Base-by-base conservation (phyloP, 2,888 invertebrate genomes). In the Cosmia pyralina region DNA sequence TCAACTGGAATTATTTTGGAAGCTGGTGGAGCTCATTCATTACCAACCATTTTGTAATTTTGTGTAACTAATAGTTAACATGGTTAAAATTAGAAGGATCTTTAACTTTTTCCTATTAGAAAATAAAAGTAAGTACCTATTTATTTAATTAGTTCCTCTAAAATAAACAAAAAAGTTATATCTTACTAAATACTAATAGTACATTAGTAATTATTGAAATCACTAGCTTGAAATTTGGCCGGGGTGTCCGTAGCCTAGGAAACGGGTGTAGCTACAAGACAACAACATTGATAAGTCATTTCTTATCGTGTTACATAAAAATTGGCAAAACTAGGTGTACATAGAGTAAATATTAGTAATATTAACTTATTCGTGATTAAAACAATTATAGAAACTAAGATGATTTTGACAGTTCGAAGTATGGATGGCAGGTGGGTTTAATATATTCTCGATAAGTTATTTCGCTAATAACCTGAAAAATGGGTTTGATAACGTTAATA, bases 211-310 rank as follows among this genome's bases (percentile, higher is more conserved):
- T 57, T 69, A 74, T 71, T 66, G 44, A 48, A 88, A 86, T 79
- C 88, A 85, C 87, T 87, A 85, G 79, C 84, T 82, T 83, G 55
- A 85, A 86, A 88, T 89, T 90, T 90, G 89, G 91, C 91, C 90
- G 91, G 92, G 90, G 87, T 84, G 85, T 88, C 93, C 94, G 96
- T 96, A 96, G 95, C 95, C 96, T 91, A 96, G 96, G 96, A 96
- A 96, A 96, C 96, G 95, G 95, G 95, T 92, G 95, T 95, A 95
- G 93, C 93, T 94, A 94, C 93, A 92, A 92, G 92, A 94, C 94
- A 96, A 96, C 95, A 96, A 96, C 95, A 95, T 90, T 93, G 93
- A 91, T 91, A 90, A 90, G 91, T 91, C 90, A 90, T 88, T 90
- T 90, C 89, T 90, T 90, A 91, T 90, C 91, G 90, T 88, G 92